Evolutionary conservation across 1,140 invertebrate species (phyloP), one percentile per base, ranked within the genome.

Genomic region (Cylas formicarius): DNA sequence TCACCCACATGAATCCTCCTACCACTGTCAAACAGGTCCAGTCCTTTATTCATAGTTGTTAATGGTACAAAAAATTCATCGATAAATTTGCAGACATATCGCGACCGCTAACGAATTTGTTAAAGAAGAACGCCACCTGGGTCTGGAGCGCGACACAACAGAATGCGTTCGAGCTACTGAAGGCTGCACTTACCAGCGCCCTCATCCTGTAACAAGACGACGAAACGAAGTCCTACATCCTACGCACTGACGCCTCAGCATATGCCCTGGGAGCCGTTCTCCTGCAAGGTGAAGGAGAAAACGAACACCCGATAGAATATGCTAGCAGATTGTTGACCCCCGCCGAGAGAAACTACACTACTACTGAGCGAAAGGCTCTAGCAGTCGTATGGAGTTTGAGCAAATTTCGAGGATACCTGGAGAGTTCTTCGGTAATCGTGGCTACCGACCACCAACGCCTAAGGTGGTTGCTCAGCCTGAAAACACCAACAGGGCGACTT

Each of bases 61-160:
- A 26, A 6, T 47, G 44, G 62, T 71, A 67, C 36, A 18, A 66
- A 13, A 32, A 56, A 20, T 72, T 72, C 45, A 61, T 71, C 2
- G 44, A 49, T 7, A 13, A 61, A 8, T 70, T 65, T 45, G 43
- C 64, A 1, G 36, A 61, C 8, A 50, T 63, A 2, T 56, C 68
- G 0, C 45, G 55, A 38, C 50, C 51, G n/a, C 22, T 57, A 14
- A 41, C 41, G 18, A 11, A 46, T 8, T 31, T 54, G 10, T 31
- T 33, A 0, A 50, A 49, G 20, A 55, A 52, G 13, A 8, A 29
- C 5, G 44, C 27, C 5, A 18, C 0, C 5, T 66, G 65, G 56
- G 33, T 17, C 0, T 64, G 26, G 38, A 19, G 2, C 9, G 3
- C 16, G 8, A 9, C 6, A 5, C 20, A 41, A 2, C 5, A 6